phyloP scores from a whole-genome alignment of 2,888 invertebrate species.

The Aleiodes testaceus region DNA sequence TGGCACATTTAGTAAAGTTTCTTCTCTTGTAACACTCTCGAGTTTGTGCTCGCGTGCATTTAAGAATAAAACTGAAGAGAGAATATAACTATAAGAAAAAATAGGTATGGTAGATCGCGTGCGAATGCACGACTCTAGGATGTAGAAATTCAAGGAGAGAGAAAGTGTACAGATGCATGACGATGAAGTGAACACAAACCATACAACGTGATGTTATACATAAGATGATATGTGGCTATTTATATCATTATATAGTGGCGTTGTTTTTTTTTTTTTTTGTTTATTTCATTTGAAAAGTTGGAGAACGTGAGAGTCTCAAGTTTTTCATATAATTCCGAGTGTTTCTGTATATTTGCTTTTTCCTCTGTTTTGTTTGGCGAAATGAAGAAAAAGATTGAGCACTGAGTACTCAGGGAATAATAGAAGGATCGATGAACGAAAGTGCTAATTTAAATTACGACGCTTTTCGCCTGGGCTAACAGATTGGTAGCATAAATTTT shows the following conservation, averaged over 20 bases:
- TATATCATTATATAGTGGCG: constrained; percentile 8
- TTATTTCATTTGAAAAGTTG: no score
- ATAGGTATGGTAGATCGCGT: constrained; percentile 30
- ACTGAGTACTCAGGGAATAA: constrained; percentile 5
- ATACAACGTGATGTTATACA: neutral
- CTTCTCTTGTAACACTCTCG: constrained; percentile 8
- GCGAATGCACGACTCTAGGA: constrained; percentile 38
- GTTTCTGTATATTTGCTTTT: no score
- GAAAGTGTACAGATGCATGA: constrained; percentile 44
- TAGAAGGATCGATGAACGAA: constrained; percentile 49
- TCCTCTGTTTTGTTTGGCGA: no score
- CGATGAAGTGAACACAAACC: neutral
- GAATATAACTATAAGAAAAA: constrained; percentile 2
- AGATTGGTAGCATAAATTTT: constrained; percentile 62
- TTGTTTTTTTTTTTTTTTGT: neutral
- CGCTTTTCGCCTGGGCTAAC: constrained; percentile 49
- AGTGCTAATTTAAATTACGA: constrained; percentile 63
- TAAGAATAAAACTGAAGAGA: constrained; percentile 7
- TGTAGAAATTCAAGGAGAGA: constrained; percentile 30
- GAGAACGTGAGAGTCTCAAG: no score
- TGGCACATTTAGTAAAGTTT: constrained; percentile 13
- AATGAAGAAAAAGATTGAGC: neutral
- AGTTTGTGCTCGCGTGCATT: constrained; percentile 21
- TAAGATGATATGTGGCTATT: constrained; percentile 3
- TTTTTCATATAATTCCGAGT: no score